Evolutionary conservation across 92 coral and sea anemone genomes (phyloP), one percentile per base, ranked within the genome.

Genomic region (Siderastrea siderea): DNA sequence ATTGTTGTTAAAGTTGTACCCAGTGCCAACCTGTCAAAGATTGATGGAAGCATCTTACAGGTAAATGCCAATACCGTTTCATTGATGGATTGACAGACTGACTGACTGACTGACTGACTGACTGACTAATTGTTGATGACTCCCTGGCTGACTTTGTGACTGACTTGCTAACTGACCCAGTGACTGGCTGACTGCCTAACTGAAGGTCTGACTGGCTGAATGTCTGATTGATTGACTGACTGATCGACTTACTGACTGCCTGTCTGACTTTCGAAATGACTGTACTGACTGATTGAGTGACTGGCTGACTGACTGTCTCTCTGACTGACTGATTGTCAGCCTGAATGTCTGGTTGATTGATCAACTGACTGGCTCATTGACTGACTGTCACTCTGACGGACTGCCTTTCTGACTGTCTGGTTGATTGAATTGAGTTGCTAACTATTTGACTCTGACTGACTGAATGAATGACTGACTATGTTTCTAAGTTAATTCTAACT

Each of bases 1-100:
- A 67, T 90, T 62, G 93, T 90, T 46, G 86, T 90, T 44, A 81
- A 81, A 62, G 90, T 90, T 46, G 67, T 7, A 8, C 90, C 86
- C 26, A 89, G 90, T 78, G 82, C 86, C 52, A 69, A 69, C 17
- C 66, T 82, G 86, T 52, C 68, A 68, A 17, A 12, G 55, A 70
- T 82, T 68, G 54, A 69, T 82, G 86, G 86, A 9, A 69, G 68
- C 3, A 68, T 70, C 58, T 55, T 82, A 46, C 86, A 68, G 58
- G 86, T 69, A 68, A 82, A 78, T 82, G 3, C 38, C 38, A 26
- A 0, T 26, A 26, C 38, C 38, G 38, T 0, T 26, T 26, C 12
- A 61, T 61, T 13, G 26, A 13, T 10, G 13, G 66, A 61, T 61
- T 55, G 61, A 55, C 12, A 6, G 61, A 7, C 10, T 55, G 61